Conservation (phyloP, 2,113 vertebrate genomes). For the Catharus bicknelli region DNA sequence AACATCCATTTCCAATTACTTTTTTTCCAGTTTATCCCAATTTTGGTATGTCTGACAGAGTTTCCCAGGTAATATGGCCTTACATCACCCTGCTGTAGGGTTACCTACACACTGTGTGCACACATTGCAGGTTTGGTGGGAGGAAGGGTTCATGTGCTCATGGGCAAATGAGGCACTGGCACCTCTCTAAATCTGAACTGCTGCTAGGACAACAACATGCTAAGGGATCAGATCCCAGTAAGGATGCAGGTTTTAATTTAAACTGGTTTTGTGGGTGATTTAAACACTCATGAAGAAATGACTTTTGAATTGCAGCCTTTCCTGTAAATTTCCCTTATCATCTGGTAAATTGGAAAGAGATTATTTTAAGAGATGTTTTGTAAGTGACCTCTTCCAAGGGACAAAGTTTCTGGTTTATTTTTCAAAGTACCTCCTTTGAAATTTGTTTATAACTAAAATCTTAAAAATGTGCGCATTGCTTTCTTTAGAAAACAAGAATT, state of each 20-base stretch:
- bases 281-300: background rate
- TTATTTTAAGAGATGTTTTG: background rate
- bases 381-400: background rate
- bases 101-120: background rate
- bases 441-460: background rate
- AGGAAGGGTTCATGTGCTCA: fast-evolving
- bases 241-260: background rate
- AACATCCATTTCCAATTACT: background rate
- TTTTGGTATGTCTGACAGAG: background rate
- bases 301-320: background rate
- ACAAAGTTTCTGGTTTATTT: background rate
- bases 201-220: fast-evolving
- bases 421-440: background rate
- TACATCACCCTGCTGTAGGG: background rate
- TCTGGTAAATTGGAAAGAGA: background rate
- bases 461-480: background rate
- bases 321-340: background rate
- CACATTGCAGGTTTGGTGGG: background rate
- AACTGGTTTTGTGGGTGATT: background rate
- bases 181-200: background rate
- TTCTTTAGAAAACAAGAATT: background rate
- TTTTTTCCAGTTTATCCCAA: background rate
- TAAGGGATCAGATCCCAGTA: background rate
- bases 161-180: background rate
- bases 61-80: background rate